Evolutionary conservation across 2,888 invertebrate species (phyloP).

Genomic region (Machimus rusticus): DNA sequence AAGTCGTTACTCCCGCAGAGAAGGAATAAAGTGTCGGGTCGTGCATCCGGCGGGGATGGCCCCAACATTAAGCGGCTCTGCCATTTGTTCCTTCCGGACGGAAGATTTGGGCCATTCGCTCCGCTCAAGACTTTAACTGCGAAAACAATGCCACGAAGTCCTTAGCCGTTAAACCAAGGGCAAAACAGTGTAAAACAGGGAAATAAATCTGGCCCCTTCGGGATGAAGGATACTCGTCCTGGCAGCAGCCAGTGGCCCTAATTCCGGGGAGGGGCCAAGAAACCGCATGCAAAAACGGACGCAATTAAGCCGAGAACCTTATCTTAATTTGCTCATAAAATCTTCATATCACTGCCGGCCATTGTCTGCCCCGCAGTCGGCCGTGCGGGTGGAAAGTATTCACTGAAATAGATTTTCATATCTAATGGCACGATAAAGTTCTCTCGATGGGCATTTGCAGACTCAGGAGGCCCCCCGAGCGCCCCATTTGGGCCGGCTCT

Average conservation of each 20-base stretch:
- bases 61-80: neutral
- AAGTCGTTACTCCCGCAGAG: neutral
- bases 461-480: neutral
- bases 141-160: neutral
- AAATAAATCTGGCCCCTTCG: slow-evolving; percentile 13
- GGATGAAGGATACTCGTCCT: slow-evolving; percentile 9
- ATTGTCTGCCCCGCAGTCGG: slow-evolving; percentile 10
- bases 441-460: slow-evolving; percentile 25
- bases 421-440: slow-evolving; percentile 37
- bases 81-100: neutral
- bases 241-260: neutral
- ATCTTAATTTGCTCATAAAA: slow-evolving; percentile 38
- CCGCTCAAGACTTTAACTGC: neutral
- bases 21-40: neutral
- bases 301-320: slow-evolving; percentile 28
- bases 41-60: neutral
- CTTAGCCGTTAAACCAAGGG: slow-evolving; percentile 22
- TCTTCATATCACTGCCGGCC: slow-evolving; percentile 35
- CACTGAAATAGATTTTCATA: slow-evolving; percentile 38
- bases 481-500: neutral
- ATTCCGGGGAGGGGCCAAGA: neutral
- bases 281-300: slow-evolving; percentile 36
- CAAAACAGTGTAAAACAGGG: slow-evolving; percentile 22
- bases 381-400: slow-evolving; percentile 5
- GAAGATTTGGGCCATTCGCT: neutral